These are phyloP conservation scores for Criorhina ranunculi DNA, from an alignment of 2,888 invertebrate species.

Conservation along the genomic window DNA sequence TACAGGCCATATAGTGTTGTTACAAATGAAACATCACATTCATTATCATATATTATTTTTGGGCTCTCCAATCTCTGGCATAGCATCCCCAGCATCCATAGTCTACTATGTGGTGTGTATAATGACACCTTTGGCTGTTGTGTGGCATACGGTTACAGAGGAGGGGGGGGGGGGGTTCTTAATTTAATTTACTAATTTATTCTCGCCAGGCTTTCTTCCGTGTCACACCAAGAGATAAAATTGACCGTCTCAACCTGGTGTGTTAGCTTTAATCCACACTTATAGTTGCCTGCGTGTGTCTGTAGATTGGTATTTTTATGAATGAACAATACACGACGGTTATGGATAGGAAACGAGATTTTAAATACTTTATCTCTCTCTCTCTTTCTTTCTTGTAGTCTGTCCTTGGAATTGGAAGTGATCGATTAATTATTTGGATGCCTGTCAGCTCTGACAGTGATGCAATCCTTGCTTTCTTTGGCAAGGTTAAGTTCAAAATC, in stretches of 20 bases:
- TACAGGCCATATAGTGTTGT: constrained; percentile 53
- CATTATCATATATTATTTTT: constrained; percentile 53
- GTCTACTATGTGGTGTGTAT: background rate
- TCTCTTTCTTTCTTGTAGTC: no score
- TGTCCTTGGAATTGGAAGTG: constrained; percentile 5
- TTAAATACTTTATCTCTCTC: constrained; percentile 9
- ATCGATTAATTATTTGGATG: constrained; percentile 5
- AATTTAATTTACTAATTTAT: constrained; percentile 69
- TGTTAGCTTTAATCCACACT: constrained; percentile 42
- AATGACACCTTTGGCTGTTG: constrained; percentile 51
- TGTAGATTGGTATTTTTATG: constrained; percentile 45
- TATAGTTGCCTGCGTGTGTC: constrained; percentile 7
- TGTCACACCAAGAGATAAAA: constrained; percentile 4
- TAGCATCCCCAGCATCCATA: no score
- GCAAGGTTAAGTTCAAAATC: no score
- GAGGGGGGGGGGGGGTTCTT: constrained; percentile 17
- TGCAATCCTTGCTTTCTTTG: no score
- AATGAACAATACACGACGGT: constrained; percentile 41
- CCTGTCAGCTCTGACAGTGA: no score
- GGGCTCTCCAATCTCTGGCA: constrained; percentile 12
- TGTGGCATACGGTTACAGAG: no score
- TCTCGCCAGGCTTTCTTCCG: constrained; percentile 38
- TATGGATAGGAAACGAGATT: constrained; percentile 7
- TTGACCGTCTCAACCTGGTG: constrained; percentile 43
- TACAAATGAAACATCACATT: constrained; percentile 68